Evolutionary conservation across 2,113 vertebrate genomes (phyloP).

Genomic region (Phaetusa simplex): DNA sequence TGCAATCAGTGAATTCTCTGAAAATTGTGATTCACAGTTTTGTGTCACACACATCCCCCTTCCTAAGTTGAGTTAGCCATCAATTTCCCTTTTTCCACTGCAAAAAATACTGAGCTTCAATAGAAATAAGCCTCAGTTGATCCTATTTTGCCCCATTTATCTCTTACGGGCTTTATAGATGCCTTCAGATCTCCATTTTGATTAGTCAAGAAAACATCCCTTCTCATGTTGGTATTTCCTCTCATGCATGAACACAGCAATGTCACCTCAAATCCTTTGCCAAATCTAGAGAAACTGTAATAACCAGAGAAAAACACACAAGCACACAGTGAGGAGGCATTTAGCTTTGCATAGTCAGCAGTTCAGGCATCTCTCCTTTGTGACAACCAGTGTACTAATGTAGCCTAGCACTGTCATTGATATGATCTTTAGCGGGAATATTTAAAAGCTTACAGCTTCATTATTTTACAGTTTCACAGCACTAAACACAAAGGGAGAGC

Average conservation of each 20-base stretch:
- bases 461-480: background rate
- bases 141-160: background rate
- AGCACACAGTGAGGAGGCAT: background rate
- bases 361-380: background rate
- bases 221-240: background rate
- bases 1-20: background rate
- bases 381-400: background rate
- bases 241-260: background rate
- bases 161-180: background rate
- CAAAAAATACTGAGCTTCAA: background rate
- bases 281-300: background rate
- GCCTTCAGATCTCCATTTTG: background rate
- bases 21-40: background rate
- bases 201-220: background rate
- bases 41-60: background rate
- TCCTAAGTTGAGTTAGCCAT: background rate
- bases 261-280: background rate
- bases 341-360: rapidly evolving
- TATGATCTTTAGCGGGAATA: background rate
- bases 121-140: background rate
- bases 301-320: background rate
- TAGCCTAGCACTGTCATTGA: background rate
- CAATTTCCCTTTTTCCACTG: background rate
- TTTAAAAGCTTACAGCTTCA: background rate
- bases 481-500: background rate